A percentile compares a stretch with the other conserved stretches of the same genome.
Evolutionary conservation across 1,140 invertebrate genomes (phyloP).

Genomic region (Daktulosphaira vitifoliae): DNA sequence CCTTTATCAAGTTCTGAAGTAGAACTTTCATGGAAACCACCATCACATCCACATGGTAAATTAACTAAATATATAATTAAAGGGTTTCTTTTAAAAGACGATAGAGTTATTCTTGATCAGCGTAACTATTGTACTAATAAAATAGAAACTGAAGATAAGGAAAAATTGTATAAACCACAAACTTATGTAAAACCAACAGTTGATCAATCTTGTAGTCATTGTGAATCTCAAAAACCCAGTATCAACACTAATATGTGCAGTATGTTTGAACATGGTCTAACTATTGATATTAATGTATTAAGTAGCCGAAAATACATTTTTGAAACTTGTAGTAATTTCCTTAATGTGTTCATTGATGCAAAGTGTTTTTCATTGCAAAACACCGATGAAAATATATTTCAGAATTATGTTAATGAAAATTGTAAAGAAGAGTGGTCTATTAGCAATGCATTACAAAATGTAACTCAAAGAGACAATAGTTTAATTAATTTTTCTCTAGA

Average conservation of each 20-base stretch:
- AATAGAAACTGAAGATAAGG: neutral
- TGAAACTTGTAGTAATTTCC: constrained; percentile 7
- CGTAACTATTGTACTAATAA: constrained; percentile 38
- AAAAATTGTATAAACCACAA: neutral
- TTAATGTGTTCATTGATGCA: constrained; percentile 3
- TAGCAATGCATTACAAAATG: neutral
- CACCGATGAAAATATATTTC: neutral
- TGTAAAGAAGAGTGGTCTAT: constrained; percentile 13
- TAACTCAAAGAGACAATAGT: neutral
- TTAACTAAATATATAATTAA: constrained; percentile 70
- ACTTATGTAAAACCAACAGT: neutral
- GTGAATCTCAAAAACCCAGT: neutral
- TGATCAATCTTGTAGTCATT: neutral
- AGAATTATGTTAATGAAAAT: neutral
- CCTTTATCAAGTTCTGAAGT: constrained; percentile 53
- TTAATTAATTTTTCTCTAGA: neutral
- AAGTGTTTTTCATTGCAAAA: neutral
- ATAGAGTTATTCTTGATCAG: constrained; percentile 31
- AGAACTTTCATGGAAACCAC: constrained; percentile 65
- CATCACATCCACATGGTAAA: constrained; percentile 66
- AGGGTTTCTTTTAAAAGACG: constrained; percentile 45
- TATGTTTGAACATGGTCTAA: constrained; percentile 5
- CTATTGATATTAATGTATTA: neutral
- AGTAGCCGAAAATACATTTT: neutral
- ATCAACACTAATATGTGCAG: neutral